A percentile compares a stretch with the other conserved stretches of the same genome.
These are phyloP conservation scores for Gobionotothen gibberifrons DNA, from an alignment of 2,797 vertebrate genomes.

Conservation along the genomic window DNA sequence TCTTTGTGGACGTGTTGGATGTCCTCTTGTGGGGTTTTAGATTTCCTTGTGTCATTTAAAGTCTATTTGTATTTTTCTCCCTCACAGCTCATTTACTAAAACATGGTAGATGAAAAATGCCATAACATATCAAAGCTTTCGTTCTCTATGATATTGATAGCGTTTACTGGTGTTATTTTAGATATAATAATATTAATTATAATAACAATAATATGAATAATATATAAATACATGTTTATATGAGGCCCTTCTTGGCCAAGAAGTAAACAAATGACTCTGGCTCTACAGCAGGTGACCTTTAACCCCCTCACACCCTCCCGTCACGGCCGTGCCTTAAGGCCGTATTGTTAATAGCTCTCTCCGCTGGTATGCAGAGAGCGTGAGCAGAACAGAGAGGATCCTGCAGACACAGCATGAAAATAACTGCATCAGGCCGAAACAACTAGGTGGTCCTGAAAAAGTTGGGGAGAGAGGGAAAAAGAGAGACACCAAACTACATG, in stretches of 20 bases:
- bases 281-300: constrained; percentile 55
- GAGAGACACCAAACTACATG: constrained; percentile 61
- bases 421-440: constrained; percentile 62
- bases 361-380: constrained; percentile 70
- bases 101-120: background rate
- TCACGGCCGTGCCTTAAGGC: constrained; percentile 60
- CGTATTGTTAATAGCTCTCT: constrained; percentile 68
- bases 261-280: constrained; percentile 60
- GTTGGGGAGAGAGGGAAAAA: constrained; percentile 51
- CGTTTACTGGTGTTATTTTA: background rate
- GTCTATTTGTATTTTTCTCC: background rate
- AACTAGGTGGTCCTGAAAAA: constrained; percentile 77
- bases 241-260: constrained; percentile 28
- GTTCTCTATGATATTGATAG: background rate
- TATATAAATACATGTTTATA: constrained; percentile 6
- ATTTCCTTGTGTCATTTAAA: background rate
- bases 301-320: constrained; percentile 57
- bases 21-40: no score
- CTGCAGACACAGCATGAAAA: constrained; percentile 60
- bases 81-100: background rate
- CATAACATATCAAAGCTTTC: background rate
- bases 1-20: no score
- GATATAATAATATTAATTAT: constrained; percentile 4
- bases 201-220: constrained; percentile 11
- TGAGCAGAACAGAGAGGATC: constrained; percentile 64